Evolutionary conservation across 2,113 vertebrate species (phyloP), one percentile per base, ranked within the genome.

Genomic region (Percina caprodes): DNA sequence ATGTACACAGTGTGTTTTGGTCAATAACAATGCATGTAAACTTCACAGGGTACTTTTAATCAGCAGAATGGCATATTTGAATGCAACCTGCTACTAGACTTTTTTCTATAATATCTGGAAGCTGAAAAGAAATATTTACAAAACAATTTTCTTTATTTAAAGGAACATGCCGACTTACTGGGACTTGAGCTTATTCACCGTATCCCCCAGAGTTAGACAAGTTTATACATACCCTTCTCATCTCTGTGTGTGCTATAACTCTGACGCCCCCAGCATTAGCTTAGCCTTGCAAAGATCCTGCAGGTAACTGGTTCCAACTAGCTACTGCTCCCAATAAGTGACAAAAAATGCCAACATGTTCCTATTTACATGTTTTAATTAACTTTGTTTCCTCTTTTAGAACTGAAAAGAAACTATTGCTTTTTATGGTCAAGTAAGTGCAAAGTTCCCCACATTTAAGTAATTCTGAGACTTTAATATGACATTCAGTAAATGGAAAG

Each of bases 401-500:
- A 16, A 26, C 24, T 23, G 35, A 46, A 65, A 1, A 59, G 5
- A 46, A 66, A 45, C 63, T 24, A 48, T 18, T 46, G 48, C 33
- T 26, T 54, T 18, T 30, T 56, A 24, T 24, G 42, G 0, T 7
- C 6, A 33, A 42, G 26, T 33, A 23, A 33, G 14, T 33, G 42
- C 35, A 60, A 65, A 24, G 39, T 23, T 71, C 13, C 45, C 54
- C 24, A 11, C 14, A 19, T 65, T 69, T 69, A 23, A 70, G 46
- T 52, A 59, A 16, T 9, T 58, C 42, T 24, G n/a, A 69, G 26
- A 45, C 11, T 81, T 63, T 58, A 42, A 58, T 26, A 1, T 26
- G 21, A 35, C 75, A 54, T 72, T 69, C 7, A 54, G 16, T 49
- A 45, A 75, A 77, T 13, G 56, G 52, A 68, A 8, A 30, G 48